Conservation (phyloP, 1,140 invertebrate species). For the Probaryconus sp. region DNA sequence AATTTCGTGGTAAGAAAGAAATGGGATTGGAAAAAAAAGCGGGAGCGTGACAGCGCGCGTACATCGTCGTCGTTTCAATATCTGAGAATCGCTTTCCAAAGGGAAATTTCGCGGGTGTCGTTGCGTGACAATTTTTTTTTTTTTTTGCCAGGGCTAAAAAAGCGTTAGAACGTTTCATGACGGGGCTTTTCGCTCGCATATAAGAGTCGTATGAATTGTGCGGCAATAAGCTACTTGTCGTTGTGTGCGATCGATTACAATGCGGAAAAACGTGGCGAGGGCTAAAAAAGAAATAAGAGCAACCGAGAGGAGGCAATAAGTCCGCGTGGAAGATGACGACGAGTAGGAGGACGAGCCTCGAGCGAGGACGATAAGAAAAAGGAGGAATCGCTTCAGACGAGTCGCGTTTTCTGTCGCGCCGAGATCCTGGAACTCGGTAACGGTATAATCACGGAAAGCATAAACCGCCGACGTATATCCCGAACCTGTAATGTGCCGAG, state of each 20-base stretch:
- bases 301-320: conserved; percentile 25
- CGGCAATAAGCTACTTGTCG: conserved; percentile 29
- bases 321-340: not conserved
- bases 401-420: conserved; percentile 33
- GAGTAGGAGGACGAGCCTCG: not conserved
- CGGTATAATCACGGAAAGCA: conserved; percentile 57
- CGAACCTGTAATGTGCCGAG: conserved; percentile 44
- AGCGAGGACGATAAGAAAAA: conserved; percentile 26
- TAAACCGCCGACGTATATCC: conserved; percentile 22
- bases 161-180: conserved; percentile 8
- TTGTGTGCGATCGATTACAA: conserved; percentile 41
- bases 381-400: not conserved
- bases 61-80: conserved; percentile 48
- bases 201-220: conserved; percentile 23
- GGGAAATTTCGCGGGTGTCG: conserved; percentile 57
- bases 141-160: too few species aligned
- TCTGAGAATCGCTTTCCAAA: conserved; percentile 51
- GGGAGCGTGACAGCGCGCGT: conserved; percentile 49
- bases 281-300: conserved; percentile 19
- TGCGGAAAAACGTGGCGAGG: conserved; percentile 10
- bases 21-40: conserved; percentile 9
- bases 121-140: conserved; percentile 55
- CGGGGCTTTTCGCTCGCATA: conserved; percentile 29
- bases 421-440: conserved; percentile 43
- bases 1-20: conserved; percentile 13